These are phyloP conservation scores for Ypsolopha scabrella DNA, from an alignment of 2,888 invertebrate genomes.

Conservation along the genomic window DNA sequence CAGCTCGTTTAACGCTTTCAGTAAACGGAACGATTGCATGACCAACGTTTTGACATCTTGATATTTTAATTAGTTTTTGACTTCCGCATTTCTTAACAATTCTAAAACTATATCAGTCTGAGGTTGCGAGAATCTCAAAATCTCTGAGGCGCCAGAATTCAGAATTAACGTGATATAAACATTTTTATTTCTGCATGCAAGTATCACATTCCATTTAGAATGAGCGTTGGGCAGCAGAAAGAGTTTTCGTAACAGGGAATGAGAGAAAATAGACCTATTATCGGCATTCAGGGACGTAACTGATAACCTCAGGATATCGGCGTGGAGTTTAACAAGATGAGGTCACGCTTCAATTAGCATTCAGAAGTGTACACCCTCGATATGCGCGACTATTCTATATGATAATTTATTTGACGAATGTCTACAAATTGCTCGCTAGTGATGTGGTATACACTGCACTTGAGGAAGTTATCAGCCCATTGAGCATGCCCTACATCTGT, in stretches of 20 bases:
- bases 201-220: too few relatives aligned
- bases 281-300: not conserved
- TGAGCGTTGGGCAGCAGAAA: not conserved
- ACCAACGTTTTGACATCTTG: conserved; percentile 16
- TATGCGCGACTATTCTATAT: too few relatives aligned
- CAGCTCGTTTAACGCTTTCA: conserved; percentile 36
- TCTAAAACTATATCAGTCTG: not conserved
- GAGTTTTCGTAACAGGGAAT: not conserved
- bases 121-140: not conserved
- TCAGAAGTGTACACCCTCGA: conserved; percentile 5
- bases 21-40: conserved; percentile 12
- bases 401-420: too few relatives aligned
- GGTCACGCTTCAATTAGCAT: conserved; percentile 28
- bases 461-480: too few relatives aligned
- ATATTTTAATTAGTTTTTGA: conserved; percentile 2
- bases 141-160: not conserved
- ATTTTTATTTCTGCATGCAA: not conserved
- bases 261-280: not conserved
- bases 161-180: not conserved
- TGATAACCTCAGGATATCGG: not conserved
- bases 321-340: conserved; percentile 11
- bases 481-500: too few relatives aligned
- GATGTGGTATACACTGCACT: too few relatives aligned
- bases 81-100: not conserved
- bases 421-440: too few relatives aligned